Base-by-base conservation (phyloP, 1,140 invertebrate species). In the Varroa destructor region DNA sequence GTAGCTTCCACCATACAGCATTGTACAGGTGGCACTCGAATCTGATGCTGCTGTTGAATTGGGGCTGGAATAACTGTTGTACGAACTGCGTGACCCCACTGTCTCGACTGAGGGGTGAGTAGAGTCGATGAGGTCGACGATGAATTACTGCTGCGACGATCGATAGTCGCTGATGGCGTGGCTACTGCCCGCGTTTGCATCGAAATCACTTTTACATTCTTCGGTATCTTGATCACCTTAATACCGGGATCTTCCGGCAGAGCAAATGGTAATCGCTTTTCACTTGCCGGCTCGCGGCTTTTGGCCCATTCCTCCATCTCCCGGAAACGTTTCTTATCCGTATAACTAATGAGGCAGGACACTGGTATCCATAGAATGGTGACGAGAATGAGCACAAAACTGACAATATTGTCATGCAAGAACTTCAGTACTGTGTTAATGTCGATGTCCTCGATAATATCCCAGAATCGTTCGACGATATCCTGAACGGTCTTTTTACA, bases 401-500 rank as follows among this genome's bases (percentile, higher is more conserved):
- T 91, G 10, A 94, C 87, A 78, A 93, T 89, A 77, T 93, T 93
- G 78, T 91, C 89, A 76, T 88, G 85, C 51, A 93, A 80, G 78
- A 92, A 91, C 73, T 87, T 81, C 74, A 94, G 78, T 12, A 94
- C 89, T 79, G 90, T 91, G 77, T 93, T 93, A 55, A 94, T 92
- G 77, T 93, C 93, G 54, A 94, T 93, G 76, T 94, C 91, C 80
- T 95, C 91, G 70, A 96, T 94, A 43, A 95, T 93, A 78, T 94
- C 91, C 92, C 92, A 95, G 79, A 95, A 93, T 70, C 92, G 84
- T 80, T 93, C 90, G 4, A 95, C 90, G 10, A 95, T 90, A 78
- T 95, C 91, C 80, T 94, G 90, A 74, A 94, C 89, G 1, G 91
- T 93, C 80, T 93, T 92, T 77, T 94, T 89, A 78, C 91, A 95